Evolutionary conservation across 2,113 vertebrate species (phyloP), one percentile per base, ranked within the genome.

Genomic region (Prietella phreatophila): DNA sequence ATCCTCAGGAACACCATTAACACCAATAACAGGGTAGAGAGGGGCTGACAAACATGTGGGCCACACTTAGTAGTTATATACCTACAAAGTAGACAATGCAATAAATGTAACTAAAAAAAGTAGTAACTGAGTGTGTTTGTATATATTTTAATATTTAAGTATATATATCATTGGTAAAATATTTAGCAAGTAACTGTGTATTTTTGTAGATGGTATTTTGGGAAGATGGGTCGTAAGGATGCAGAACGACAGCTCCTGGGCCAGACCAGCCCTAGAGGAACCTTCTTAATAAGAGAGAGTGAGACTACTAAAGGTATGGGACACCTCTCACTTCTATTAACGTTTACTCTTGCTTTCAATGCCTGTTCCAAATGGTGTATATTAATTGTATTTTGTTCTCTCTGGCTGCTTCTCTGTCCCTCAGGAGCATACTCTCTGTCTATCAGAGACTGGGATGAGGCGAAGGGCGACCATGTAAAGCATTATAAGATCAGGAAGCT

Each of bases 401-500:
- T 20, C 53, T 55, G 25, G 27, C 10, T 63, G 15, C 27, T 36
- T 22, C 53, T 4, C 83, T 56, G 73, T 56, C 47, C 53, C 56
- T 1, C 91, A 99, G 98, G 98, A 5, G 98, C 98, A 69, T 99
- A 97, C 92, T 99, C 97, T 58, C 94, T 99, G 89, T 99, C 98
- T 83, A 97, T 99, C 92, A 96, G 96, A 14, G 98, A 99, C 90
- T 99, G 97, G 96, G 98, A 99, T 0, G 96, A 97, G 53, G 92
- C 85, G 79, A 98, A 97, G 89, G 97, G 97, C 0, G 96, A 99
- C 82, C 98, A 99, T 0, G 96, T 99, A 78, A 99, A 99, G 92
- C 98, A 99, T 95, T 99, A 99, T 93, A 99, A 99, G 93, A 98
- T 99, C 90, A 96, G 98, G 42, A 99, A 99, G 82, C 93, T 99